Evolutionary conservation across 2,797 vertebrate species (phyloP).

Genomic region (Sebastes kiyomatsui): DNA sequence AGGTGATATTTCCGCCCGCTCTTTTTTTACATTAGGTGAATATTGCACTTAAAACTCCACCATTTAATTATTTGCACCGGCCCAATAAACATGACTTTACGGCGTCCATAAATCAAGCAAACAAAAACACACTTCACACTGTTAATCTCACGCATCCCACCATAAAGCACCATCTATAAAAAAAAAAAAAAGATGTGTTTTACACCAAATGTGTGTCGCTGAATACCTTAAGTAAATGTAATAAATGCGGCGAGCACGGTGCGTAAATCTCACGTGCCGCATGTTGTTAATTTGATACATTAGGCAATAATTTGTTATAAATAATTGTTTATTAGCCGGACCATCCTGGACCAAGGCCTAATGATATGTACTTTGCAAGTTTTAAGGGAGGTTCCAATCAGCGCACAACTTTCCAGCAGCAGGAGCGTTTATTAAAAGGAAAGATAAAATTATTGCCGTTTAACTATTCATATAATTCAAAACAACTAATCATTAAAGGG

Average conservation of each 20-base stretch:
- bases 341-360: conserved; percentile 89
- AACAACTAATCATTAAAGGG: conserved; percentile 49
- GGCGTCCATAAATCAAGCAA: conserved; percentile 91
- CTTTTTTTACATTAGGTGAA: conserved; percentile 95
- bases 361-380: conserved; percentile 81
- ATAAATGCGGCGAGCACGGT: conserved; percentile 93
- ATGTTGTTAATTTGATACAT: conserved; percentile 99
- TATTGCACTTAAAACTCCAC: conserved; percentile 96
- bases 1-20: conserved; percentile 91
- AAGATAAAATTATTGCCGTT: conserved; percentile 33
- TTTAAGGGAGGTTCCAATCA: conserved; percentile 75
- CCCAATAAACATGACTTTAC: conserved; percentile 98
- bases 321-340: conserved; percentile 99
- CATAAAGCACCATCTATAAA: conserved; percentile 94
- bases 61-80: conserved; percentile 98
- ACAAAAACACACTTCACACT: conserved; percentile 95
- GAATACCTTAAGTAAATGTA: conserved; percentile 99
- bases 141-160: conserved; percentile 97
- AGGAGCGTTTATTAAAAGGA: conserved; percentile 58
- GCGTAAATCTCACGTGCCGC: conserved; percentile 95
- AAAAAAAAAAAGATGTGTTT: conserved; percentile 83
- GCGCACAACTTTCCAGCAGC: conserved; percentile 70
- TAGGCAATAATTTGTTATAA: conserved; percentile 99
- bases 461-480: conserved; percentile 44
- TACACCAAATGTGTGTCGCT: conserved; percentile 93